phyloP scores from a whole-genome alignment of 2,113 vertebrate genomes.

The Addax nasomaculatus region DNA sequence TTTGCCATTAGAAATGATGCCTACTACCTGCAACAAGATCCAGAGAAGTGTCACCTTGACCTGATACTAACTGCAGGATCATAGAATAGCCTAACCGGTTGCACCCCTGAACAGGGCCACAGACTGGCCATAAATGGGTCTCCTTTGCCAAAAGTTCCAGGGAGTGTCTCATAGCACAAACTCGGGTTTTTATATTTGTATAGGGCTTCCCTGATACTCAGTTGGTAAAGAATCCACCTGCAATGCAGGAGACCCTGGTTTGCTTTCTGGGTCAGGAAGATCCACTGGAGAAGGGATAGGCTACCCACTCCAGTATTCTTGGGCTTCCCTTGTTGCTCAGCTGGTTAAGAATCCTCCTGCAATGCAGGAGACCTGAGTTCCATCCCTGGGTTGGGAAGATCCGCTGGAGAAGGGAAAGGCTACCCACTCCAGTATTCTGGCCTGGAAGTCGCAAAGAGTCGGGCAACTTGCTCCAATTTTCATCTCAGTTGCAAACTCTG shows the following conservation, averaged over 20 bases:
- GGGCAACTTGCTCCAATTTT: not conserved
- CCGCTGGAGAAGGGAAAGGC: not conserved
- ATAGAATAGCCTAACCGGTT: not conserved
- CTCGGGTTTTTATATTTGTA: not conserved
- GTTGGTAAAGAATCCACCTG: not conserved
- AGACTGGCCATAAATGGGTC: not conserved
- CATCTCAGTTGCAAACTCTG: not conserved
- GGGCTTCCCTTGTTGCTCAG: not conserved
- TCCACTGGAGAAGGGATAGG: not conserved
- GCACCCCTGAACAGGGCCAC: not conserved
- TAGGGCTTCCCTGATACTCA: not conserved
- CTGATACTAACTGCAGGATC: not conserved
- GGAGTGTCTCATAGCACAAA: not conserved
- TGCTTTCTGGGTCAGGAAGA: not conserved
- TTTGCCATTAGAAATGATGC: not conserved
- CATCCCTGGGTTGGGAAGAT: not conserved
- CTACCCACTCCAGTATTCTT: not conserved
- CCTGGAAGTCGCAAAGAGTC: not conserved
- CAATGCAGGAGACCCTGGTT: not conserved
- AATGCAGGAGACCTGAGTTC: not conserved
- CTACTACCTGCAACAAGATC: not conserved
- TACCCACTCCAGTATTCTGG: not conserved
- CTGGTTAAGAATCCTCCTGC: not conserved
- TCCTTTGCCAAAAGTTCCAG: not conserved
- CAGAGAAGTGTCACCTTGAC: not conserved